Conservation (phyloP, 2,888 invertebrate species). For the Leucoptera coffeella region DNA sequence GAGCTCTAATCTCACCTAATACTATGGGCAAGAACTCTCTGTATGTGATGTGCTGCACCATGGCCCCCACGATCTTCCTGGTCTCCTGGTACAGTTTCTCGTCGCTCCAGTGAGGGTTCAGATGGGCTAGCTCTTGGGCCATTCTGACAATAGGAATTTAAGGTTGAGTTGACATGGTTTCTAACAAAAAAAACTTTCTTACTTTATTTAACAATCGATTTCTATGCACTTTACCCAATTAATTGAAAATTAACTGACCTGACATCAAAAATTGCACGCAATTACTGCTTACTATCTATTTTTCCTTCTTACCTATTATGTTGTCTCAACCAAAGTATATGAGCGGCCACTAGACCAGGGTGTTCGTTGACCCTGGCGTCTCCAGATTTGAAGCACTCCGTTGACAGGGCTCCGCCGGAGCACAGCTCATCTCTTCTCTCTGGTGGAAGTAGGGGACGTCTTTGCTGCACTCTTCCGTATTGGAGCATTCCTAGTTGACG, state of each 20-base stretch:
- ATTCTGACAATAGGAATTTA: constrained; percentile 57
- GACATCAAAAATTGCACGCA: too few relatives aligned
- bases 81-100: constrained; percentile 83
- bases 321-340: constrained; percentile 68
- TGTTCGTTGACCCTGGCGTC: constrained; percentile 77
- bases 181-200: too few relatives aligned
- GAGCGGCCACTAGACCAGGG: constrained; percentile 69
- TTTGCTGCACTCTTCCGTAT: constrained; percentile 61
- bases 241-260: too few relatives aligned
- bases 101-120: constrained; percentile 86
- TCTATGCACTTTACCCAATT: too few relatives aligned
- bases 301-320: constrained; percentile 60
- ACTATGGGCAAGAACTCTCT: constrained; percentile 78
- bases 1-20: constrained; percentile 53
- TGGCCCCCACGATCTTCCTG: constrained; percentile 72
- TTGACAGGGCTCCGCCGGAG: constrained; percentile 63
- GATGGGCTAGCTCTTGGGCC: constrained; percentile 60
- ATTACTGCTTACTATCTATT: too few relatives aligned
- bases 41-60: constrained; percentile 79
- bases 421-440: constrained; percentile 61
- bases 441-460: constrained; percentile 48
- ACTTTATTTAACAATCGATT: too few relatives aligned
- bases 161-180: too few relatives aligned
- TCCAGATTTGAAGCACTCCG: constrained; percentile 72
- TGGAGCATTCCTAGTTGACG: constrained; percentile 34